Evolutionary conservation across 1,140 invertebrate genomes (phyloP).

Genomic region (Cydia fagiglandana): DNA sequence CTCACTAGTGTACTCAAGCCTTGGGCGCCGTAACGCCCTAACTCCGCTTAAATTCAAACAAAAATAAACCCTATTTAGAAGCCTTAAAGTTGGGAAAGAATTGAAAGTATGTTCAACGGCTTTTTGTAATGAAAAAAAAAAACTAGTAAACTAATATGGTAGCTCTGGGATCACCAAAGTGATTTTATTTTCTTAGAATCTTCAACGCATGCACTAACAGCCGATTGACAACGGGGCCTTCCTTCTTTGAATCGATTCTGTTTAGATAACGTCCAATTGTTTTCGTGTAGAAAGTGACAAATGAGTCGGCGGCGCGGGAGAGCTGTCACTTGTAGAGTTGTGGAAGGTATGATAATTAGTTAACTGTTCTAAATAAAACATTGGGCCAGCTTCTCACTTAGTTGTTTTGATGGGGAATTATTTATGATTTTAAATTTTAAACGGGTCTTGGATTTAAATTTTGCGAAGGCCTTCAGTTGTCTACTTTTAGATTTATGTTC

Average conservation of each 20-base stretch:
- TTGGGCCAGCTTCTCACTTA: background rate
- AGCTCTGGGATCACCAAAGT: conserved; percentile 59
- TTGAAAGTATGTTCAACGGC: conserved; percentile 40
- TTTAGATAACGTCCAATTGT: conserved; percentile 27
- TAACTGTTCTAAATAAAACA: conserved; percentile 2
- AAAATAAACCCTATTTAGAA: conserved; percentile 53
- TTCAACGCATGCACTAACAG: conserved; percentile 44
- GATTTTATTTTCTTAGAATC: conserved; percentile 69
- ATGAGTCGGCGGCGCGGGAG: background rate
- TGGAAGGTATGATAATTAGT: conserved; percentile 11
- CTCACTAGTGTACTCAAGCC: conserved; percentile 51
- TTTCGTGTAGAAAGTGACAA: conserved; percentile 30
- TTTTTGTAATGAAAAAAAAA: conserved; percentile 44
- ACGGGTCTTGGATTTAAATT: background rate
- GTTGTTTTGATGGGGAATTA: background rate
- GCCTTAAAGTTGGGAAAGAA: conserved; percentile 46
- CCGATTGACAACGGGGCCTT: conserved; percentile 43
- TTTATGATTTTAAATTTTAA: background rate
- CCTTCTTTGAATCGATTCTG: conserved; percentile 32
- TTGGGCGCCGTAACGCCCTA: conserved; percentile 55
- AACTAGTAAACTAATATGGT: conserved; percentile 72
- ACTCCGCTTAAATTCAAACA: conserved; percentile 40
- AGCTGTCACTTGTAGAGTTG: conserved; percentile 6
- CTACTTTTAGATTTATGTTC: too few relatives aligned
- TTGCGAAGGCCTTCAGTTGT: too few relatives aligned